These are phyloP conservation scores for Abrostola tripartita DNA, from an alignment of 2,888 invertebrate genomes.

Conservation along the genomic window DNA sequence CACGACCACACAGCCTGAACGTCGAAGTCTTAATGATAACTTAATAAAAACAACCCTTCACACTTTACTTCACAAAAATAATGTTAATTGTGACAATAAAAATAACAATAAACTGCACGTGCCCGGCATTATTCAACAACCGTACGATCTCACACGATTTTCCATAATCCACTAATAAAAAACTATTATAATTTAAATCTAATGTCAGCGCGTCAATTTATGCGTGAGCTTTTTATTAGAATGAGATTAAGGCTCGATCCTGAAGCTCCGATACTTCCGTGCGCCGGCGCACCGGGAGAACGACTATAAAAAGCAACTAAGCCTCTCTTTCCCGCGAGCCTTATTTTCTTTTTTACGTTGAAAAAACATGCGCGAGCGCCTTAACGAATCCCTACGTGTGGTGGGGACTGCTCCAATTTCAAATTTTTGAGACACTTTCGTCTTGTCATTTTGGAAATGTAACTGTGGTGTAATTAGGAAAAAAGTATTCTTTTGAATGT, in stretches of 20 bases:
- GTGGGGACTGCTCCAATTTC: slow-evolving; percentile 75
- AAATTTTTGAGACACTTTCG: slow-evolving; percentile 70
- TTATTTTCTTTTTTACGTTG: slow-evolving; percentile 80
- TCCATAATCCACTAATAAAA: slow-evolving; percentile 71
- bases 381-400: slow-evolving; percentile 73
- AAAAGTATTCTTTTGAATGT: slow-evolving; percentile 69
- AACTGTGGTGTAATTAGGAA: slow-evolving; percentile 68
- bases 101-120: slow-evolving; percentile 84
- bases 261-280: slow-evolving; percentile 86
- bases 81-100: slow-evolving; percentile 83
- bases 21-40: slow-evolving; percentile 79
- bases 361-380: slow-evolving; percentile 77
- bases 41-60: slow-evolving; percentile 83
- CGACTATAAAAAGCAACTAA: slow-evolving; percentile 87
- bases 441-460: slow-evolving; percentile 76
- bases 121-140: slow-evolving; percentile 81
- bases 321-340: slow-evolving; percentile 85
- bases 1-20: slow-evolving; percentile 83
- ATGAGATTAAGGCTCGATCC: slow-evolving; percentile 85
- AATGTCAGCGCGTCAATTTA: slow-evolving; percentile 82
- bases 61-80: slow-evolving; percentile 81
- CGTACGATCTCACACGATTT: slow-evolving; percentile 73
- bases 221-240: slow-evolving; percentile 87
- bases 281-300: slow-evolving; percentile 85
- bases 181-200: slow-evolving; percentile 74